Evolutionary conservation across 1,140 invertebrate genomes (phyloP), one percentile per base, ranked within the genome.

Genomic region (Achatina immaculata): DNA sequence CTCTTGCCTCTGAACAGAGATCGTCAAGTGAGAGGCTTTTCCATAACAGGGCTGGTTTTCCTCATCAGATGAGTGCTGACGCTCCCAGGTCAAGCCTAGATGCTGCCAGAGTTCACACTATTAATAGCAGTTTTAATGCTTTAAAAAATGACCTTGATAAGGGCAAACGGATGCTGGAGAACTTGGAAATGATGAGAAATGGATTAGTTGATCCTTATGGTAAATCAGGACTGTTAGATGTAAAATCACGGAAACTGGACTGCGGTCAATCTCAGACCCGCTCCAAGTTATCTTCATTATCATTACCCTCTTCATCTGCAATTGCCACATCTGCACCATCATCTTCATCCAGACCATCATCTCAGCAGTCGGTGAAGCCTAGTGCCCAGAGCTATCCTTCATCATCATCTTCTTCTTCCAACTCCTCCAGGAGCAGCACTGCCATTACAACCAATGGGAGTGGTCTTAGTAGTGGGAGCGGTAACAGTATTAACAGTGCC

Each of bases 311-410:
- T 3, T 40, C 55, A 40, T 31, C 75, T n/a, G 14, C 55, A 31
- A 24, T 31, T n/a, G 31, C 55, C 28, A 4, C 55, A 48, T 51
- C 72, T 19, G 38, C 14, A 45, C 28, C 42, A 74, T 6, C 1
- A 34, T 74, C 45, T 51, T 62, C 38, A n/a, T 65, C 75, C 14
- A 58, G 75, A 31, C 75, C 75, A 77, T 65, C 75, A 42, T 77
- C 75, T 43, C 31, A 55, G 0, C 75, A 65, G 42, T 65, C 75
- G n/a, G 7, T 31, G 2, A 77, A 77, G 42, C 42, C 75, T 11
- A 77, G 75, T 40, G 42, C 51, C n/a, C 31, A 65, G 1, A 19
- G 43, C 9, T 73, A 73, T 31, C 42, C 40, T 34, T 74, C 72
- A 9, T 65, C 55, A 4, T 77, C 75, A 1, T 40, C 75, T 14